These are phyloP conservation scores for Suillia variegata DNA, from an alignment of 2,888 invertebrate species.

Conservation along the genomic window DNA sequence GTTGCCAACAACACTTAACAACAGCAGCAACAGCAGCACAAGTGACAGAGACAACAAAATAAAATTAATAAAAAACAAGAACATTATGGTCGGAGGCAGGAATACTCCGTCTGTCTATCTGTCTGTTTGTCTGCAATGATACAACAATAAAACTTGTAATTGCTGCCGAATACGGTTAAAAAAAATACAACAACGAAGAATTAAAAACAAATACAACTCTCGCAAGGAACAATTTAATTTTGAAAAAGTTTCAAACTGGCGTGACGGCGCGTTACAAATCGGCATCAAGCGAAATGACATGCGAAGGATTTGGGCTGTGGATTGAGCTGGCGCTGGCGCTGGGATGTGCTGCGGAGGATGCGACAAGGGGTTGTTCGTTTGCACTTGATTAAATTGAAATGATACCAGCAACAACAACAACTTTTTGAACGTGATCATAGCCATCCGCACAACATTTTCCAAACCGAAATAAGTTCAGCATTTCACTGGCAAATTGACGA, in stretches of 20 bases:
- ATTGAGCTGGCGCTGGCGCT: not conserved
- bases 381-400: conserved; percentile 30
- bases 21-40: not conserved
- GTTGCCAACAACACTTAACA: too few relatives aligned
- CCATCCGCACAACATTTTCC: not conserved
- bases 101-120: too few relatives aligned
- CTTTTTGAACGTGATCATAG: too few relatives aligned
- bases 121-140: conserved; percentile 15
- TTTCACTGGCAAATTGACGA: conserved; percentile 3
- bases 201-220: too few relatives aligned
- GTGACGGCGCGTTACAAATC: conserved; percentile 8
- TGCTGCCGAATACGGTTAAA: too few relatives aligned
- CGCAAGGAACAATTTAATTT: conserved; percentile 11
- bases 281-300: not conserved
- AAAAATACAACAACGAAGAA: too few relatives aligned
- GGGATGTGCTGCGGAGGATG: not conserved
- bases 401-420: conserved; percentile 26
- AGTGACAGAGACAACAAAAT: too few relatives aligned
- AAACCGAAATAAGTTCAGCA: not conserved
- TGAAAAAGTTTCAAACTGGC: not conserved
- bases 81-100: too few relatives aligned
- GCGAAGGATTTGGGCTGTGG: not conserved
- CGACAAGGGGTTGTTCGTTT: conserved; percentile 7
- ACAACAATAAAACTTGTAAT: conserved; percentile 12
- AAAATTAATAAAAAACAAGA: too few relatives aligned